Percentiles rank a stretch among this genome's conserved stretches.
phyloP scores from a whole-genome alignment of 1,140 invertebrate genomes.

The Melitaea cinxia region DNA sequence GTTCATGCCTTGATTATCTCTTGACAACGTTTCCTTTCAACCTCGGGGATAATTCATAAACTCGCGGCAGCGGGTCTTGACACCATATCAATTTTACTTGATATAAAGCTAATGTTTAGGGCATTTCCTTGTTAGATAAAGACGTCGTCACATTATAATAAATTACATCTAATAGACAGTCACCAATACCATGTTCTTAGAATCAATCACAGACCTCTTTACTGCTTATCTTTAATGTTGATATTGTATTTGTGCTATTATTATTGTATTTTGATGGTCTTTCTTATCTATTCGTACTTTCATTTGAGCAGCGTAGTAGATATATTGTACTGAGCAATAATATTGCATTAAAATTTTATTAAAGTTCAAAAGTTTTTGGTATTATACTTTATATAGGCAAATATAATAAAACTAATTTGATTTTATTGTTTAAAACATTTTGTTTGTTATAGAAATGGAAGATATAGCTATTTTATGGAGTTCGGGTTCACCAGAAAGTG shows the following conservation, averaged over 20 bases:
- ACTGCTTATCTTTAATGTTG: constrained; percentile 8
- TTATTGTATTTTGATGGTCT: background rate
- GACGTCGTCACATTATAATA: constrained; percentile 23
- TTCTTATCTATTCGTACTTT: background rate
- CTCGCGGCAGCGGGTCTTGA: constrained; percentile 30
- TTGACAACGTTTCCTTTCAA: constrained; percentile 71
- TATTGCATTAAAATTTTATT: no score
- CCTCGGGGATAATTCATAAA: constrained; percentile 45
- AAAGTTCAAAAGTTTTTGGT: no score
- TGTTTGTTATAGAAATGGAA: constrained; percentile 85
- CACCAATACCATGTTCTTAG: constrained; percentile 25
- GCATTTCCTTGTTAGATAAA: constrained; percentile 49
- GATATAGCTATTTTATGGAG: constrained; percentile 91
- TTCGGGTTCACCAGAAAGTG: constrained; percentile 87
- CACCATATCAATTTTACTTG: constrained; percentile 48
- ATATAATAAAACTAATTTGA: no score
- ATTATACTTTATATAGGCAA: no score
- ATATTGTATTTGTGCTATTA: constrained; percentile 1
- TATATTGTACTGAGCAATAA: no score
- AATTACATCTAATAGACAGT: constrained; percentile 4
- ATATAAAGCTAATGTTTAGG: constrained; percentile 38
- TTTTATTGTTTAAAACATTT: background rate
- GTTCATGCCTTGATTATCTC: constrained; percentile 74
- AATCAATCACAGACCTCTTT: constrained; percentile 21
- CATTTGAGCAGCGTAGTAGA: no score